Evolutionary conservation across 2,888 invertebrate genomes (phyloP), one percentile per base, ranked within the genome.

Genomic region (Dryobota labecula): DNA sequence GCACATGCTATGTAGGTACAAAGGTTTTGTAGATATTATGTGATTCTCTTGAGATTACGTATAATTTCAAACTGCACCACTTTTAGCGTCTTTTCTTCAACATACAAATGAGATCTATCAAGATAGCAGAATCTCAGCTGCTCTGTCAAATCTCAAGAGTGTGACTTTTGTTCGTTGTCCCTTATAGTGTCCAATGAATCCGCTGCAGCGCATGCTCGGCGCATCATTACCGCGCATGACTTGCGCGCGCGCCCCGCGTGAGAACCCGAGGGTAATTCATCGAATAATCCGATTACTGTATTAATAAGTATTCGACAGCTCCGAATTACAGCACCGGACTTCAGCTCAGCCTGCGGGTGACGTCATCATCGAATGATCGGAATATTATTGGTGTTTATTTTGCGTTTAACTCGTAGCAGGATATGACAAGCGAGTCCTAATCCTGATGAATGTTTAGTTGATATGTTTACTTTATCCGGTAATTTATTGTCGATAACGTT

Each of bases 201-300:
- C n/a, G 43, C 33, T 36, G 75, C n/a, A n/a, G n/a, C 70, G 78
- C 66, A 65, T 70, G 78, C 77, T 73, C 74, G 57, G 71, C 70
- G 82, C 64, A 73, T 84, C 89, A 89, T 90, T 90, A 90, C 84
- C 68, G 84, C 84, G 85, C 90, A 86, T 90, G 90, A 90, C 89
- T 89, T 90, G 90, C 90, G 85, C 80, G 58, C 68, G 82, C 83
- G 73, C 77, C 41, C 68, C 65, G 80, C 81, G 74, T 73, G 77
- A 61, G 81, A 75, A 76, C 78, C 47, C 41, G 24, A 36, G 67
- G 73, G 70, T 84, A 84, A 87, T 84, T 86, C 80, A 69, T 80
- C 78, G 78, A 80, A 76, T 88, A 88, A 89, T 89, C 89, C 84
- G 89, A 87, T 89, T 88, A 89, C 76, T 64, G 71, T 70, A 85